Base-by-base conservation (phyloP, 1,140 invertebrate species). In the Theocolax elegans region DNA sequence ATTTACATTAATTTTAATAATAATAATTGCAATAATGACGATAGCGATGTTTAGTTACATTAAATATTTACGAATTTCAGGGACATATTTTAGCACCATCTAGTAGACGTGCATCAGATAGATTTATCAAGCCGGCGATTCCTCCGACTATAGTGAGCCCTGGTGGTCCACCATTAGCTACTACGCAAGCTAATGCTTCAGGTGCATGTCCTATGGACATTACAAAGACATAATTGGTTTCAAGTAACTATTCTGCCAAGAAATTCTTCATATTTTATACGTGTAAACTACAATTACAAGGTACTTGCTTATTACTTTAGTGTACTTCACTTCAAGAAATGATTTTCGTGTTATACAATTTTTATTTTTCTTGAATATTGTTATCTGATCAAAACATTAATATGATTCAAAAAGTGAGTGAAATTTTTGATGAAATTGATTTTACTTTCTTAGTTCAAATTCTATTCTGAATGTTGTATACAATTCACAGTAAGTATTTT, bases 121-220 rank as follows among this genome's bases (percentile, higher is more conserved):
- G 92, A 77, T 94, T 94, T 77, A 91, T 94, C 25, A 94, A 93
- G 80, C 92, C 92, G 65, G 90, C 90, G 72, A 89, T 90, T 80
- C 91, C 90, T 63, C 87, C 88, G 75, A 86, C 79, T 58, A 83
- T 85, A 53, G 81, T 86, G 46, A 83, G 82, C 56, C 74, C 85
- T 19, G 81, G 78, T 31, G 81, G 77, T 23, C 77, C 79, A 44
- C 70, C 80, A 58, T 75, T 82, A 72, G 58, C 75, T 44, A 70
- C 44, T 73, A 73, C 53, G 53, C 79, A 53, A 38, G 66, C 73
- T 53, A 83, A 79, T 48, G 59, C 74, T 68, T 65, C 76, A 46
- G 76, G 76, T 21, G 80, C 80, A 38, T 85, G 82, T 74, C 84
- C 84, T 23, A 86, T 86, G 84, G 84, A 86, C 62, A 85, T 86